Base-by-base conservation (phyloP, 2,113 vertebrate species). In the Cepphus grylle region DNA sequence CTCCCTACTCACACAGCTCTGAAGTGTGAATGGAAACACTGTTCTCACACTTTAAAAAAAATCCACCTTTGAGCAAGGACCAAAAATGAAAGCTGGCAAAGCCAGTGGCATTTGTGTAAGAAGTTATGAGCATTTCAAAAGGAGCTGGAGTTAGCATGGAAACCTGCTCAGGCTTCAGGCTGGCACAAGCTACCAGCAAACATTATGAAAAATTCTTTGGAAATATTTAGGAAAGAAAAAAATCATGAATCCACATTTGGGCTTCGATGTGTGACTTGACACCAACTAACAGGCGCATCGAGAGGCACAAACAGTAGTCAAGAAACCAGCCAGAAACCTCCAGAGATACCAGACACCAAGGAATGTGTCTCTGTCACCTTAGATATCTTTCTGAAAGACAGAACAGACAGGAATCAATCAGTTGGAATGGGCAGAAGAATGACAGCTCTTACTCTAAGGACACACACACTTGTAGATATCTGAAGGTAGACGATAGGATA, bases 71-170 rank as follows among this genome's bases (percentile, higher is more conserved):
- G 45, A 82, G 78, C 42, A 32, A 63, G 50, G 78, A 91, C 30
- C 62, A 86, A 79, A 95, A 91, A 27, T 4, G 8, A 50, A 85
- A 80, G 47, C n/a, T 95, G 76, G 56, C 66, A 94, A 69, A 93
- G n/a, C 32, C 62, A 77, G 19, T 15, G 42, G 70, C 85, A 81
- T 76, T 74, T 50, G 43, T 91, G 90, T 42, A 87, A 91, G 66
- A 91, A 89, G 29, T 73, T 94, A 50, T 6, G 5, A 89, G 45
- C 23, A 32, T 88, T 96, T 94, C 62, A 55, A 78, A 91, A 55
- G 43, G 30, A 83, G 58, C 4, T 7, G 5, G 21, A 90, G 36
- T 74, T 74, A 88, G 55, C 67, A 86, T 65, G 47, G 65, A 90
- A 94, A 93, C 59, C n/a, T 7, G 52, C 67, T 91, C 42, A 69